phyloP scores from a whole-genome alignment of 2,113 vertebrate genomes.

The Suricata suricatta region DNA sequence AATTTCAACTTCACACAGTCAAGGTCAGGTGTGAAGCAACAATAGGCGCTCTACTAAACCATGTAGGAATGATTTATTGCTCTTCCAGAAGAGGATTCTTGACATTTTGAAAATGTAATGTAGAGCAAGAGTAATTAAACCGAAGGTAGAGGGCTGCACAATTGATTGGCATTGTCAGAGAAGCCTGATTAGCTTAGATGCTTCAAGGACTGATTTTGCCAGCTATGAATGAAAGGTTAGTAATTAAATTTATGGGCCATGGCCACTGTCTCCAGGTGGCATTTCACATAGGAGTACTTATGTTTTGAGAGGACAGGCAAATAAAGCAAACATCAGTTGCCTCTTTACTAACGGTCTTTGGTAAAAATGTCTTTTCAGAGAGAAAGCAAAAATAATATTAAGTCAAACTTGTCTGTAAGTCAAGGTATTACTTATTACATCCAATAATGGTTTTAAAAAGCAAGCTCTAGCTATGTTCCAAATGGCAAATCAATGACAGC shows the following conservation, averaged over 20 bases:
- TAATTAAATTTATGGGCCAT: constrained; percentile 86
- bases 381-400: constrained; percentile 19
- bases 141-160: constrained; percentile 81
- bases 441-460: constrained; percentile 1
- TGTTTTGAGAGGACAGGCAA: constrained; percentile 67
- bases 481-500: not conserved
- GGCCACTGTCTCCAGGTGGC: constrained; percentile 76
- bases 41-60: constrained; percentile 68
- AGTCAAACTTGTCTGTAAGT: constrained; percentile 1
- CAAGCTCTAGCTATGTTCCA: not conserved
- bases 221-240: constrained; percentile 85
- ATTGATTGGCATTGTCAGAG: constrained; percentile 86
- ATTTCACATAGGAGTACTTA: constrained; percentile 72
- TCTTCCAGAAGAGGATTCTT: constrained; percentile 84
- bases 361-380: constrained; percentile 30
- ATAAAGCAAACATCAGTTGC: constrained; percentile 58
- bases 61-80: constrained; percentile 86
- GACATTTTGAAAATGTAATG: constrained; percentile 87
- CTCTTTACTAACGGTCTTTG: constrained; percentile 60
- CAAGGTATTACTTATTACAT: not conserved
- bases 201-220: constrained; percentile 83
- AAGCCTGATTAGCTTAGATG: constrained; percentile 86
- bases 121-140: constrained; percentile 86
- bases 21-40: constrained; percentile 84
- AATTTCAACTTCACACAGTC: constrained; percentile 74